Conservation (phyloP, 30 jellyfish, hydroid and myxozoan genomes). For the Mastigias papua region DNA sequence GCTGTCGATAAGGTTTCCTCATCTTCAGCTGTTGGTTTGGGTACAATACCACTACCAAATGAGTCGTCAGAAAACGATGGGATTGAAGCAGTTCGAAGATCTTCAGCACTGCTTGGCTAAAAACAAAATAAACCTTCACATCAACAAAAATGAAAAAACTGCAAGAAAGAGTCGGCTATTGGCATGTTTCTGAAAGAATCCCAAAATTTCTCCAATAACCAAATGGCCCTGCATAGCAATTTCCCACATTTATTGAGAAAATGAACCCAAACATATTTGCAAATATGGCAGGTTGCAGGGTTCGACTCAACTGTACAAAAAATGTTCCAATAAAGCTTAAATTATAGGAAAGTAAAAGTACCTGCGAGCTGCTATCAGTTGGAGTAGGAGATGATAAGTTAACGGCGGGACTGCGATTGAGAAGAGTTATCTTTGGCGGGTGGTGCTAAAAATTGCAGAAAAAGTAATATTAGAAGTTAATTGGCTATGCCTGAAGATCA, state of each 20-base stretch:
- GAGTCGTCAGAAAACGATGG: constrained; percentile 71
- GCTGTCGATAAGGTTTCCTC: constrained; percentile 67
- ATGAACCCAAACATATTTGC: too few species aligned
- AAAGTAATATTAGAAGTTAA: too few species aligned
- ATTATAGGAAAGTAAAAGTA: background rate
- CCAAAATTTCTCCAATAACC: too few species aligned
- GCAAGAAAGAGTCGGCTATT: too few species aligned
- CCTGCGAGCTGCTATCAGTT: constrained; percentile 83
- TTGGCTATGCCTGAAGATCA: too few species aligned
- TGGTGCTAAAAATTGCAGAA: constrained; percentile 66
- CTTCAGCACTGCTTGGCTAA: constrained; percentile 90
- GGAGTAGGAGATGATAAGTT: constrained; percentile 84
- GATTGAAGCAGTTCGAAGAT: constrained; percentile 14
- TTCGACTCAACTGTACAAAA: background rate
- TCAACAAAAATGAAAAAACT: background rate
- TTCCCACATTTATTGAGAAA: too few species aligned
- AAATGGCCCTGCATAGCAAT: too few species aligned
- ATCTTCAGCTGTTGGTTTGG: constrained; percentile 54
- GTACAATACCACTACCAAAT: constrained; percentile 29
- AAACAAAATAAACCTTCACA: background rate
- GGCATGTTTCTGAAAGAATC: too few species aligned
- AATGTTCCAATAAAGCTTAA: background rate
- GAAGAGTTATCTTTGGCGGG: constrained; percentile 87
- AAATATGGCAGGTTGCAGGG: too few species aligned
- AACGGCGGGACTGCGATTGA: constrained; percentile 88